A percentile compares a stretch with the other conserved stretches of the same genome.
These are phyloP conservation scores for Solen grandis DNA, from an alignment of 1,140 invertebrate genomes.

Conservation along the genomic window DNA sequence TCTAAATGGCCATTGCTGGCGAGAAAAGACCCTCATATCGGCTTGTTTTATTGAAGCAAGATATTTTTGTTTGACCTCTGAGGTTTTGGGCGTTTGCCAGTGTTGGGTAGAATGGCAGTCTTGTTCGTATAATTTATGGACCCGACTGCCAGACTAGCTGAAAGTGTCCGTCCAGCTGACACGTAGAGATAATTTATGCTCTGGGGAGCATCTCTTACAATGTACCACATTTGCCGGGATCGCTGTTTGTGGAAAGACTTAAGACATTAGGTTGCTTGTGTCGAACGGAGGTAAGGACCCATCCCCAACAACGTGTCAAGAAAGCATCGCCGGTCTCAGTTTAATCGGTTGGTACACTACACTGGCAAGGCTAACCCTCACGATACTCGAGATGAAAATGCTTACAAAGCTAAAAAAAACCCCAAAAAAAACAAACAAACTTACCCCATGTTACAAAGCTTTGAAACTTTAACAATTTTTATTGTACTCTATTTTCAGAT, in stretches of 20 bases:
- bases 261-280: background rate
- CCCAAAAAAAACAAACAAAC: too few species aligned
- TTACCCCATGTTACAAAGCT: too few species aligned
- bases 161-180: slow-evolving; percentile 39
- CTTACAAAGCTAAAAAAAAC: too few species aligned
- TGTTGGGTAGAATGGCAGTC: slow-evolving; percentile 22
- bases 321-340: too few species aligned
- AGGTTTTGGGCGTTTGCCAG: slow-evolving; percentile 54
- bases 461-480: too few species aligned
- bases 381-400: too few species aligned
- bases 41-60: slow-evolving; percentile 48
- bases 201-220: background rate
- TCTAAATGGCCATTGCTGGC: slow-evolving; percentile 53
- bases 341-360: too few species aligned
- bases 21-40: slow-evolving; percentile 21
- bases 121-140: slow-evolving; percentile 52
- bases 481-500: too few species aligned
- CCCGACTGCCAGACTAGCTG: slow-evolving; percentile 24
- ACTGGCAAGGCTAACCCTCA: too few species aligned
- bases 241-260: background rate
- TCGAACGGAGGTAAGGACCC: too few species aligned
- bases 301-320: too few species aligned
- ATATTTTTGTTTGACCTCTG: slow-evolving; percentile 42
- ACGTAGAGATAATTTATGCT: slow-evolving; percentile 41
- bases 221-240: background rate